Evolutionary conservation across 1,140 invertebrate genomes (phyloP), one percentile per base, ranked within the genome.

Genomic region (Hypsibius dujardini): DNA sequence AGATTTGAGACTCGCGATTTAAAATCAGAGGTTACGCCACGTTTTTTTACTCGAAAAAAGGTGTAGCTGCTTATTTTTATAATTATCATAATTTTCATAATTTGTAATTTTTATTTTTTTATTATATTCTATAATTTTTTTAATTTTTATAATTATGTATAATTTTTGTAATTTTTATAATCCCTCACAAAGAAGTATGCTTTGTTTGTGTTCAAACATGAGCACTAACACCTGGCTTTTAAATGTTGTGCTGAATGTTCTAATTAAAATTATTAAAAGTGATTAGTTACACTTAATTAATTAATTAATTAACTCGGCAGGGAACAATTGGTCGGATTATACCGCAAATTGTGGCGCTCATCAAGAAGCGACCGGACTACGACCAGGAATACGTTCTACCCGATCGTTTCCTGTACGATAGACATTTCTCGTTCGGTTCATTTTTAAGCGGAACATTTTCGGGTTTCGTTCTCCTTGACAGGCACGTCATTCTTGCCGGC

Each of bases 41-140:
- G 50, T 56, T 56, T 56, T n/a, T 56, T 56, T 7, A n/a, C 50
- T 56, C 50, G 50, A 7, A 12, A 0, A 56, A 56, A 56, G 7
- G n/a, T n/a, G n/a, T 56, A 0, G 7, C n/a, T 12, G n/a, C n/a
- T 0, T n/a, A n/a, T n/a, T 56, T 56, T 56, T 12, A 56, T 56
- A 56, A 56, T 12, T 56, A n/a, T 0, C 50, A n/a, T 0, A 56
- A 12, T 56, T 56, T 56, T 56, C 7, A 56, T 56, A 56, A 56
- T 56, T 56, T 56, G n/a, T 7, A n/a, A n/a, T n/a, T 7, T n/a
- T 12, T 56, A n/a, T 56, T 56, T 12, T 7, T n/a, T 56, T 56
- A n/a, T 56, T 56, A 56, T 56, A 56, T 56, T 56, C n/a, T n/a
- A n/a, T 12, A n/a, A n/a, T 56, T 56, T 56, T n/a, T n/a, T n/a